Conservation (phyloP, 37 sponge, comb jelly and placozoan species). For the Chondrilla cf. caribensis region DNA sequence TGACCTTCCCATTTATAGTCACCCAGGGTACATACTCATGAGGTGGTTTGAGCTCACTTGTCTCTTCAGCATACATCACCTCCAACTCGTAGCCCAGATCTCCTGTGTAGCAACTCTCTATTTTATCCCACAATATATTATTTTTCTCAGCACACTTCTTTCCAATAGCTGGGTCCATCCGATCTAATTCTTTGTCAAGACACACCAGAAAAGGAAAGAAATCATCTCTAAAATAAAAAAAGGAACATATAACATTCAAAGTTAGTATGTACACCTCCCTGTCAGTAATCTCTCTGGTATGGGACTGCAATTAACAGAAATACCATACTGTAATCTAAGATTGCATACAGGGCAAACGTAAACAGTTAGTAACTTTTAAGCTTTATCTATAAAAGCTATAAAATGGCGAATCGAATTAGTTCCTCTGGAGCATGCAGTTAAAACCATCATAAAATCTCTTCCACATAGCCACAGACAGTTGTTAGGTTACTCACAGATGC, state of each 20-base stretch:
- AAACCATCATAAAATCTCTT: no score
- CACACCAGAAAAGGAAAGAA: conserved; percentile 81
- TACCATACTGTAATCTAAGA: no score
- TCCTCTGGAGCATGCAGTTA: no score
- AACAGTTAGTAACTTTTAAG: no score
- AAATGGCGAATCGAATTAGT: no score
- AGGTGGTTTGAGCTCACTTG: conserved; percentile 66
- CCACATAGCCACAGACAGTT: no score
- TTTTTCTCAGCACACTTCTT: conserved; percentile 46
- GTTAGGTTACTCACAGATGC: no score
- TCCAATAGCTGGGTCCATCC: conserved; percentile 36
- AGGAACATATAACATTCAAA: neutral
- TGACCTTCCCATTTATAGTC: conserved; percentile 81
- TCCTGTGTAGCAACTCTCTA: conserved; percentile 43
- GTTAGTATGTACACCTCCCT: no score
- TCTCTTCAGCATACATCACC: conserved; percentile 47
- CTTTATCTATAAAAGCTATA: no score
- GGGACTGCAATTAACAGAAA: no score
- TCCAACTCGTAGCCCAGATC: conserved; percentile 67
- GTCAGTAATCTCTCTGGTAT: no score
- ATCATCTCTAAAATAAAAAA: conserved; percentile 27
- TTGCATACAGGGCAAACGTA: no score
- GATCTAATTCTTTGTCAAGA: conserved; percentile 27
- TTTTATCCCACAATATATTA: conserved; percentile 53
- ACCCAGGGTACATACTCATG: conserved; percentile 87